A percentile compares a stretch with the other conserved stretches of the same genome.
phyloP scores from a whole-genome alignment of 2,888 invertebrate genomes.

The Leptopilina myrica region DNA sequence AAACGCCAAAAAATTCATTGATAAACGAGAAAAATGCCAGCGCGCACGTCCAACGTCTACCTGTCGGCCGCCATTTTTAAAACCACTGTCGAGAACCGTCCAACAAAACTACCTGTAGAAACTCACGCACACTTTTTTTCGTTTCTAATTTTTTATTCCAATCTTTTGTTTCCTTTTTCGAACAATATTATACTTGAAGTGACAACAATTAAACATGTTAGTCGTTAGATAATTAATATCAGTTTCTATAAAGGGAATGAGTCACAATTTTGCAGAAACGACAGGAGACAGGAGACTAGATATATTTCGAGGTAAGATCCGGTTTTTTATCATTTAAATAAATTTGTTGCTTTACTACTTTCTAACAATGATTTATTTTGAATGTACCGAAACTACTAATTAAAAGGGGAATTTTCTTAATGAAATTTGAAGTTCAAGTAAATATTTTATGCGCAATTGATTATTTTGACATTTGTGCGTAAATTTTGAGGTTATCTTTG shows the following conservation, averaged over 20 bases:
- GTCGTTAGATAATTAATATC: too few relatives aligned
- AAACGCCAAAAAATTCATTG: slow-evolving; percentile 43
- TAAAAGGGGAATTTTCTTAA: slow-evolving; percentile 3
- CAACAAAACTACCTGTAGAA: slow-evolving; percentile 47
- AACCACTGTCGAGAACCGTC: slow-evolving; percentile 67
- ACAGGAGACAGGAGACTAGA: not conserved
- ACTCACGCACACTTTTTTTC: slow-evolving; percentile 34
- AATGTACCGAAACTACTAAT: not conserved
- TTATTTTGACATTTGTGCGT: too few relatives aligned
- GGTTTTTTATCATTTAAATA: not conserved
- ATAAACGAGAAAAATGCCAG: slow-evolving; percentile 59
- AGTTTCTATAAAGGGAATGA: not conserved
- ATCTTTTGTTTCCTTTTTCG: too few relatives aligned
- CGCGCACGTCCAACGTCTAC: slow-evolving; percentile 63
- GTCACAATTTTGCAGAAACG: not conserved
- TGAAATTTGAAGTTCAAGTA: not conserved
- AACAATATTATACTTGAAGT: too few relatives aligned
- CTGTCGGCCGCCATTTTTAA: slow-evolving; percentile 74
- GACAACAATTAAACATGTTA: too few relatives aligned
- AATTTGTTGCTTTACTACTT: slow-evolving; percentile 27
- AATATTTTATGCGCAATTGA: not conserved
- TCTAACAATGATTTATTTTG: slow-evolving; percentile 12
- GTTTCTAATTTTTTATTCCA: too few relatives aligned
- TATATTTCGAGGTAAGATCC: not conserved
- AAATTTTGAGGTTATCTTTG: slow-evolving; percentile 25